Conservation (phyloP, 2,888 invertebrate genomes). For the Anthoptus insignis region DNA sequence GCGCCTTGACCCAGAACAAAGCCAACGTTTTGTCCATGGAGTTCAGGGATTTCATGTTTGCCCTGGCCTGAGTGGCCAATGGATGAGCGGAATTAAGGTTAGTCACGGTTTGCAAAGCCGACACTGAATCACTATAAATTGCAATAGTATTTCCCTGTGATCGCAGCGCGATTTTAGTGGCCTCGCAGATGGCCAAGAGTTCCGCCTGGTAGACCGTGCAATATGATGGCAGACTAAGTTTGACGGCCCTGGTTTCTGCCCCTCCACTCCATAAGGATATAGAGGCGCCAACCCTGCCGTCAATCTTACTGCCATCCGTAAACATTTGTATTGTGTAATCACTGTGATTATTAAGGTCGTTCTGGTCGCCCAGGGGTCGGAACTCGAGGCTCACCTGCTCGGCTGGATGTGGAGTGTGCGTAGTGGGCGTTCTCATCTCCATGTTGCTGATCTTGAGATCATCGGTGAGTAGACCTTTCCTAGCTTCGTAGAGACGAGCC, state of each 20-base stretch:
- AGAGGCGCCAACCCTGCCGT: slow-evolving; percentile 38
- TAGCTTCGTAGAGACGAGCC: background rate
- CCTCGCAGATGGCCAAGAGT: no score
- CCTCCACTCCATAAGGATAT: slow-evolving; percentile 23
- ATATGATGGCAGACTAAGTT: slow-evolving; percentile 19
- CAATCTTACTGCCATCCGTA: slow-evolving; percentile 45
- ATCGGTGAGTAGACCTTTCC: background rate
- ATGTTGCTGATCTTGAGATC: background rate
- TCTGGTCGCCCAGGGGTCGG: background rate
- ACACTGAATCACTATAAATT: no score
- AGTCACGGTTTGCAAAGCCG: no score
- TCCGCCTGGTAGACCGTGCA: slow-evolving; percentile 41
- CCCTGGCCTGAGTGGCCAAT: slow-evolving; percentile 32
- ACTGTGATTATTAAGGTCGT: background rate
- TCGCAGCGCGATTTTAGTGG: background rate
- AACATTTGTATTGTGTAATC: slow-evolving; percentile 11
- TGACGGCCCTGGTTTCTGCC: slow-evolving; percentile 17
- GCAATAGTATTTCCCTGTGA: no score
- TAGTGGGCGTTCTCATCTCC: background rate
- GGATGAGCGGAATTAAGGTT: slow-evolving; percentile 21
- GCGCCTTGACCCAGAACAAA: slow-evolving; percentile 16
- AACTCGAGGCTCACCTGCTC: background rate
- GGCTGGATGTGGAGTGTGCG: background rate
- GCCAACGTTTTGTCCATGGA: no score
- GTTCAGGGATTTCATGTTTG: background rate